Evolutionary conservation across 1,140 invertebrate species (phyloP), one percentile per base, ranked within the genome.

Genomic region (Saccostrea cuccullata): DNA sequence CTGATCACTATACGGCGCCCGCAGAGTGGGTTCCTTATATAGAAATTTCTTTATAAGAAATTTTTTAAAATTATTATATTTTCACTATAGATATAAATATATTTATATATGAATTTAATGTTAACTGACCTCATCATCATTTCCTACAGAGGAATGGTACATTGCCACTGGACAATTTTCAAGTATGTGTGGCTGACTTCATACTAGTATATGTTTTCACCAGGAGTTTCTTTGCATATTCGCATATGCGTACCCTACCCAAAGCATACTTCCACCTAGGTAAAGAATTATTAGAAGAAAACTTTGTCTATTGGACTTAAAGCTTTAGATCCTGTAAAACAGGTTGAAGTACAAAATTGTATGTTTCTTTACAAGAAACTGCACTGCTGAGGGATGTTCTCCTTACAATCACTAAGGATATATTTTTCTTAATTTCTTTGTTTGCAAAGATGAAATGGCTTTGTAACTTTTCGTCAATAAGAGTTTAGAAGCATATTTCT

Each of bases 111-210:
- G 47, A 1, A 3, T 8, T 47, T 47, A 47, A 47, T 64, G 60
- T 64, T 20, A 64, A 64, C 60, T 64, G 60, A 82, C 77, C 26
- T 82, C 26, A 82, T 30, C 77, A 36, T 47, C 77, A 36, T 30
- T 82, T 82, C 40, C 77, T 15, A 82, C 15, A 20, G 8, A 82
- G 15, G 77, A 82, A 82, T 82, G 77, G 40, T 36, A 82, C 77
- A 82, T 82, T 0, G 77, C 77, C 77, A 82, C 77, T 82, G 12
- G 26, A 30, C 26, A 30, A 47, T 82, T 82, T 82, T 6, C 77
- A 36, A 47, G 9, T 20, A 47, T 36, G 15, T 82, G 26, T 47
- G 26, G 77, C 40, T 47, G 26, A 82, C 60, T 15, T 64, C 8
- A 82, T 30, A 36, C 30, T 36, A 36, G 30, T 36, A 36, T 17